phyloP scores from a whole-genome alignment of 92 coral and sea anemone genomes.

The Meandrina meandrites region DNA sequence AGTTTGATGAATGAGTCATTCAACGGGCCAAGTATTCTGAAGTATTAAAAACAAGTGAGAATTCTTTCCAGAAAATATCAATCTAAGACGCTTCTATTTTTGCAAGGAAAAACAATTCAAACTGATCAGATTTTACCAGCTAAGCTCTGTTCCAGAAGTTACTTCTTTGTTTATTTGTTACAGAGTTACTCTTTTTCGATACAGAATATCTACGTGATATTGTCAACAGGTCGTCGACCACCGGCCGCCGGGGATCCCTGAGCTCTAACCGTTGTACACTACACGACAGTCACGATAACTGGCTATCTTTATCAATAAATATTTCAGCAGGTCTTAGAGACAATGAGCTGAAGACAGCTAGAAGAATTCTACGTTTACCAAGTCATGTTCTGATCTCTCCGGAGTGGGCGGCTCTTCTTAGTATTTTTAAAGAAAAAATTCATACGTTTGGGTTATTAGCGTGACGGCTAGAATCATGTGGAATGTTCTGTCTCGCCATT shows the following conservation, averaged over 20 bases:
- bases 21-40: background rate
- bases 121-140: constrained; percentile 5
- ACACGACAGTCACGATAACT: constrained; percentile 21
- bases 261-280: background rate
- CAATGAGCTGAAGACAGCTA: background rate
- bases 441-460: background rate
- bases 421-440: constrained; percentile 3
- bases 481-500: constrained; percentile 37
- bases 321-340: background rate
- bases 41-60: background rate
- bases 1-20: constrained; percentile 42
- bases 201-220: constrained; percentile 34
- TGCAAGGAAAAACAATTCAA: constrained; percentile 1
- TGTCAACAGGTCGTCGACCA: constrained; percentile 14
- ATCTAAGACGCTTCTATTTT: constrained; percentile 1
- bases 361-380: background rate
- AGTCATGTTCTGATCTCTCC: background rate
- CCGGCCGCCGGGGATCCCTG: background rate
- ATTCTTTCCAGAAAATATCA: constrained; percentile 27
- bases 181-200: constrained; percentile 47
- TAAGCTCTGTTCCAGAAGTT: constrained; percentile 35
- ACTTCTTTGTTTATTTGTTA: constrained; percentile 35
- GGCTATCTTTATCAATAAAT: background rate
- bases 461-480: constrained; percentile 33
- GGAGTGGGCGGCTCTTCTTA: constrained; percentile 1